Evolutionary conservation across 1,140 invertebrate species (phyloP).

Genomic region (Tetramorium alpestre): DNA sequence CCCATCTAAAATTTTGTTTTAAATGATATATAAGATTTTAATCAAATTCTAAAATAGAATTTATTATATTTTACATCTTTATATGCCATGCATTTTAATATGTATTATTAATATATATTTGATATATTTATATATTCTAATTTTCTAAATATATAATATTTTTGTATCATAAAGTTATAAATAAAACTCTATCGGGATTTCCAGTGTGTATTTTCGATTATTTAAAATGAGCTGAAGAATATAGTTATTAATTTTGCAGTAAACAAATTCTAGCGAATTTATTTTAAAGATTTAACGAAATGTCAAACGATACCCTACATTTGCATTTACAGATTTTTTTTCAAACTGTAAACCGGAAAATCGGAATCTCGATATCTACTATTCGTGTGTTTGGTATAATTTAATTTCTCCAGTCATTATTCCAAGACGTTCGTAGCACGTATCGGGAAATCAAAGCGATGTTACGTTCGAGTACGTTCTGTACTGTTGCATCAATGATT

Average conservation of each 20-base stretch:
- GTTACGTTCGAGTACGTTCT: slow-evolving; percentile 1
- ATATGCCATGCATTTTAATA: not conserved
- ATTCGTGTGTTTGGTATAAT: not conserved
- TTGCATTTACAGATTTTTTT: not conserved
- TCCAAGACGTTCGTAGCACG: not conserved
- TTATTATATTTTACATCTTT: not conserved
- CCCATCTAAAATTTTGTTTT: not conserved
- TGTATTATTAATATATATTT: not conserved
- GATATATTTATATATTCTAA: not conserved
- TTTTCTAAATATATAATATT: not conserved
- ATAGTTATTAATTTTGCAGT: not conserved
- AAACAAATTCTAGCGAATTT: not conserved
- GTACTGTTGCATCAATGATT: slow-evolving; percentile 39
- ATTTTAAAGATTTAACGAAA: not conserved
- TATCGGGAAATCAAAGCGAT: slow-evolving; percentile 16
- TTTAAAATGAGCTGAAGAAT: not conserved
- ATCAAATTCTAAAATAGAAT: not conserved
- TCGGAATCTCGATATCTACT: not conserved
- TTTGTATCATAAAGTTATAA: not conserved
- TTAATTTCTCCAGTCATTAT: slow-evolving; percentile 20
- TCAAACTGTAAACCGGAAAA: not conserved
- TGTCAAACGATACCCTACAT: not conserved
- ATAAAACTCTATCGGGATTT: not conserved
- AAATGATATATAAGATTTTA: not conserved
- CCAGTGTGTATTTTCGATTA: not conserved